Evolutionary conservation across 2,797 vertebrate species (phyloP).

Genomic region (Pteropus rufus): DNA sequence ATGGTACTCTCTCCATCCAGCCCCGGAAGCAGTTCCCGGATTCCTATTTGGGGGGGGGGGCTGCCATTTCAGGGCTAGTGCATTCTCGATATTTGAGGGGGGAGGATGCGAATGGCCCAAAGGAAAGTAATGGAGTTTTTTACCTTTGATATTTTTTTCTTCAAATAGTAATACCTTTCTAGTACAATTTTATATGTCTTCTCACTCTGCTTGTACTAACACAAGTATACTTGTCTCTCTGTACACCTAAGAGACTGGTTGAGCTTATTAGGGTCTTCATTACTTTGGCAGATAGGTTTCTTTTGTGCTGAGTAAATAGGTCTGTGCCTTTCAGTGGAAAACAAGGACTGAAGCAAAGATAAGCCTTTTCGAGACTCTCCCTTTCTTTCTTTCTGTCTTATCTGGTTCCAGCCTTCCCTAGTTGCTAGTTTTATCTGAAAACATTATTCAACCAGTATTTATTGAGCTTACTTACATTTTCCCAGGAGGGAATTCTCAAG

Average conservation of each 20-base stretch:
- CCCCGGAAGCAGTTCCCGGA: not conserved
- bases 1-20: not conserved
- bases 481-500: constrained; percentile 24
- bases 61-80: not conserved
- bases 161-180: not conserved
- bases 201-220: not conserved
- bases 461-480: constrained; percentile 33
- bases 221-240: not conserved
- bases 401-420: constrained; percentile 21
- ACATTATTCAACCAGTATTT: constrained; percentile 38
- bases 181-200: not conserved
- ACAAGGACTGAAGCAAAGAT: constrained; percentile 4
- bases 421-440: constrained; percentile 53
- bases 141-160: constrained; percentile 9
- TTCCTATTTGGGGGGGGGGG: not conserved
- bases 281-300: constrained; percentile 40
- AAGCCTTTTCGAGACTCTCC: constrained; percentile 12
- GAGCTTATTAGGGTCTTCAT: constrained; percentile 20
- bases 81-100: not conserved
- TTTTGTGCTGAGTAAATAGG: constrained; percentile 33
- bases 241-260: not conserved
- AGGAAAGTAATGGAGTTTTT: constrained; percentile 15
- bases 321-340: constrained; percentile 30
- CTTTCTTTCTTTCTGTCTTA: constrained; percentile 40
- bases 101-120: not conserved